These are phyloP conservation scores for Hybos culiciformis DNA, from an alignment of 2,888 invertebrate genomes.

Conservation along the genomic window DNA sequence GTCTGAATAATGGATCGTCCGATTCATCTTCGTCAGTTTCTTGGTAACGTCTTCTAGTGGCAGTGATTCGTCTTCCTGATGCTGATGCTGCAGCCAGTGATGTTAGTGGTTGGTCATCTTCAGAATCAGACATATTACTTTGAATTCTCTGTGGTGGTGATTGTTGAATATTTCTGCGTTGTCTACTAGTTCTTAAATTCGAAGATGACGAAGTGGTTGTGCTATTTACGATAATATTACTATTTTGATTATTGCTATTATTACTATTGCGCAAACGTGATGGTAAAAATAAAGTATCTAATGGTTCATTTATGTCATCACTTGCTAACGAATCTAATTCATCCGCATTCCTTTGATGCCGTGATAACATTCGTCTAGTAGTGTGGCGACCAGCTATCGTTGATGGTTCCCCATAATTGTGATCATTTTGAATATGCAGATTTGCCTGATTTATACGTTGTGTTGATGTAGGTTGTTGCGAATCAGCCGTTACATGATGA, in stretches of 20 bases:
- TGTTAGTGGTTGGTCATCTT: conserved; percentile 37
- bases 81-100: conserved; percentile 25
- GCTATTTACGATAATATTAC: too few species aligned
- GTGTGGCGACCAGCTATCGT: not conserved
- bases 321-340: conserved; percentile 25
- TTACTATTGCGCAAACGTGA: conserved; percentile 23
- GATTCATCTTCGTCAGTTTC: not conserved
- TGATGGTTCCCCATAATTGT: conserved; percentile 30
- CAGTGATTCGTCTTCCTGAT: conserved; percentile 10
- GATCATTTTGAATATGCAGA: conserved; percentile 24
- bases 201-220: conserved; percentile 9
- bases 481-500: conserved; percentile 12
- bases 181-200: conserved; percentile 8
- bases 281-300: conserved; percentile 16
- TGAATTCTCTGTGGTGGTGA: conserved; percentile 27
- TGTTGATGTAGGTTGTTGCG: conserved; percentile 17
- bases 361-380: conserved; percentile 29
- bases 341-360: conserved; percentile 34
- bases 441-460: conserved; percentile 9
- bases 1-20: conserved; percentile 11
- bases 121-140: conserved; percentile 31
- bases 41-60: not conserved
- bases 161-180: conserved; percentile 13
- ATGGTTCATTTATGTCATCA: conserved; percentile 18
- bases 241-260: conserved; percentile 13